These are phyloP conservation scores for Macrobrachium rosenbergii DNA, from an alignment of 1,140 invertebrate genomes.

Conservation along the genomic window DNA sequence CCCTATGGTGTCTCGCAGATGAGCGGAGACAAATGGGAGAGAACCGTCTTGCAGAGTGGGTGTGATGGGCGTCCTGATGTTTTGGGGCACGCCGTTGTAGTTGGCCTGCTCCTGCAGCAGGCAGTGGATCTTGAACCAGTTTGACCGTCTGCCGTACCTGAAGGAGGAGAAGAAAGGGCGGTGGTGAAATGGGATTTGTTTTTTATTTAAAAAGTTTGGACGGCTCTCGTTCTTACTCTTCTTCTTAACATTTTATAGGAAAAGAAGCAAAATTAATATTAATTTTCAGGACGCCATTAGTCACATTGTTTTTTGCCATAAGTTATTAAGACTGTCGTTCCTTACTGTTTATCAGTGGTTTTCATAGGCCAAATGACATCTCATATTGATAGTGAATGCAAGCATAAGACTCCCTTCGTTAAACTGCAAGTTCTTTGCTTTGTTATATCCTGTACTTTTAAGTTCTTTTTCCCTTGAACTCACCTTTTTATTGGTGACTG, in stretches of 20 bases:
- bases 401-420: too few species aligned
- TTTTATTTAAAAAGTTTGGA: not conserved
- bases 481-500: too few species aligned
- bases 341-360: too few species aligned
- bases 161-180: not conserved
- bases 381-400: too few species aligned
- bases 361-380: too few species aligned
- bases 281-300: not conserved
- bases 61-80: constrained; percentile 60
- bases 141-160: constrained; percentile 71
- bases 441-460: too few species aligned
- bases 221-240: not conserved
- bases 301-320: too few species aligned
- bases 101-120: constrained; percentile 76
- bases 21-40: constrained; percentile 62
- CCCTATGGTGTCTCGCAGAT: constrained; percentile 57
- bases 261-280: too few species aligned
- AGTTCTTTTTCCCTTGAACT: too few species aligned
- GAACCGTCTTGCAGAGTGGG: constrained; percentile 65
- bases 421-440: too few species aligned
- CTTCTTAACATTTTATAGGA: not conserved
- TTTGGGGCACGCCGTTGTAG: constrained; percentile 43
- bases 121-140: constrained; percentile 73
- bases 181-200: too few species aligned
- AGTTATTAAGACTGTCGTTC: too few species aligned